phyloP scores from a whole-genome alignment of 1,140 invertebrate genomes.

The Heliconius hermathena region DNA sequence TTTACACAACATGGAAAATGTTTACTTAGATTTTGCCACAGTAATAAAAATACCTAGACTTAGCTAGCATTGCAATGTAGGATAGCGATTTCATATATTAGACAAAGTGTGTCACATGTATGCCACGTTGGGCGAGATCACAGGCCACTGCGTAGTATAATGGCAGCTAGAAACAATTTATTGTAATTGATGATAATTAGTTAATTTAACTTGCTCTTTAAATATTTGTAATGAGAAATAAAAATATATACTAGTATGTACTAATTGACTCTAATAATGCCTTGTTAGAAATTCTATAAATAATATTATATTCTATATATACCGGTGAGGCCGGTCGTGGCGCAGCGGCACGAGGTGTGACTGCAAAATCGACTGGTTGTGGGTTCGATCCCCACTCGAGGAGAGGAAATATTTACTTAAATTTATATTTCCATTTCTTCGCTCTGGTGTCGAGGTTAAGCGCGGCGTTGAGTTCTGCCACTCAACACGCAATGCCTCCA shows the following conservation, averaged over 20 bases:
- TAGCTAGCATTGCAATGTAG: background rate
- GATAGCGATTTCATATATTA: slow-evolving; percentile 7
- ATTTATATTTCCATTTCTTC: too few relatives aligned
- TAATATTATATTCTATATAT: too few relatives aligned
- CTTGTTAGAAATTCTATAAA: background rate
- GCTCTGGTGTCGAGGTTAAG: too few relatives aligned
- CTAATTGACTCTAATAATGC: background rate
- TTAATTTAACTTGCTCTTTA: background rate
- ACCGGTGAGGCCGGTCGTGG: too few relatives aligned
- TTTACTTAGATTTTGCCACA: background rate
- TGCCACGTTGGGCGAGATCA: background rate
- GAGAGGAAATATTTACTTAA: too few relatives aligned
- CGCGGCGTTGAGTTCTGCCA: too few relatives aligned
- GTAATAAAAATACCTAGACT: background rate
- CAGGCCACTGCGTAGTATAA: slow-evolving; percentile 1
- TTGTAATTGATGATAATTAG: slow-evolving; percentile 7
- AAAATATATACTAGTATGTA: background rate
- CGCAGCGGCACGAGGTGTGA: too few relatives aligned
- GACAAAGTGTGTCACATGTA: slow-evolving; percentile 1
- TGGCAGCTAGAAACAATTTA: background rate
- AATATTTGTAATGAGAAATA: background rate
- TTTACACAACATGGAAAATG: too few relatives aligned
- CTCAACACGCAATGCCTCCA: too few relatives aligned
- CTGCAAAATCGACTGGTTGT: too few relatives aligned
- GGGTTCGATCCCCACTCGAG: too few relatives aligned